Conservation (phyloP, 1,140 invertebrate genomes). For the Zaprionus ghesquierei region DNA sequence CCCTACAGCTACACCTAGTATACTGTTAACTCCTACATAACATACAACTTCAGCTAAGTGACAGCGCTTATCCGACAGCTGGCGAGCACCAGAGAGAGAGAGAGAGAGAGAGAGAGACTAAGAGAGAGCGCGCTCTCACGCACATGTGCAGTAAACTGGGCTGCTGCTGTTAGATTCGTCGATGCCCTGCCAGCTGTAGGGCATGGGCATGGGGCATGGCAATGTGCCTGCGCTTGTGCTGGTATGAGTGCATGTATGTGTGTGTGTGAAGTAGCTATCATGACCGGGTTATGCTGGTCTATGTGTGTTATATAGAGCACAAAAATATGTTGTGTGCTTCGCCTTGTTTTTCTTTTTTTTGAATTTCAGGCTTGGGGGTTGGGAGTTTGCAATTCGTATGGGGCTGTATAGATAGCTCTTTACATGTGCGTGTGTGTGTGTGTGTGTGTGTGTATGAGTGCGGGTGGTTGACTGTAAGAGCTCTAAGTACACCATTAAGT, state of each 20-base stretch:
- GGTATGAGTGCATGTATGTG: conserved; percentile 2
- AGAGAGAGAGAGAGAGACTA: background rate
- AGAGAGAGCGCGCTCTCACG: background rate
- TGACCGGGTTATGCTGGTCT: conserved; percentile 47
- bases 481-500: conserved; percentile 30
- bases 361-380: background rate
- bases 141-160: conserved; percentile 35
- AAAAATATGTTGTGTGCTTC: conserved; percentile 16
- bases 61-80: conserved; percentile 37
- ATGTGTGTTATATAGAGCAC: conserved; percentile 38
- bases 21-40: conserved; percentile 5
- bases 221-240: conserved; percentile 18
- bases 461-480: conserved; percentile 5
- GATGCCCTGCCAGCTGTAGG: conserved; percentile 13
- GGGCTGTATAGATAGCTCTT: background rate
- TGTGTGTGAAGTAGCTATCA: conserved; percentile 30
- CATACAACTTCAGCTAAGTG: conserved; percentile 10
- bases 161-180: conserved; percentile 14
- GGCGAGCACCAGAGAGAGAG: background rate
- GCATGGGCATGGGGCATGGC: conserved; percentile 22
- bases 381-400: conserved; percentile 32
- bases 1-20: conserved; percentile 11
- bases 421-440: background rate
- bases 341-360: background rate
- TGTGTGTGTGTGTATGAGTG: conserved; percentile 1